Base-by-base conservation (phyloP, 2,888 invertebrate species). In the Pristionchus exspectatus region DNA sequence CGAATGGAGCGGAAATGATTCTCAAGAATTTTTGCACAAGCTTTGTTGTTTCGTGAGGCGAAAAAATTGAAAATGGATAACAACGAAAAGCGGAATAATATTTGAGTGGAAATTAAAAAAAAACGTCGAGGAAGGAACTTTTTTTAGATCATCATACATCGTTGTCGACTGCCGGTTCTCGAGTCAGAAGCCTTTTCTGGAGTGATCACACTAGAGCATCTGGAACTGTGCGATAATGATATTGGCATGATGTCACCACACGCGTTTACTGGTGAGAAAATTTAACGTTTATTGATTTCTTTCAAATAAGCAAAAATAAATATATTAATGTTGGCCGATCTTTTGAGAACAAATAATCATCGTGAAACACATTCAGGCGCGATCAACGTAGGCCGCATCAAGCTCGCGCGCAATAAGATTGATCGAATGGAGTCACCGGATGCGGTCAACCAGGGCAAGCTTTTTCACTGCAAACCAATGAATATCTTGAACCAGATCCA, bases 91-190 rank as follows among this genome's bases (percentile, higher is more conserved):
- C 44, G 44, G 44, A 50, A 50, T 10, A 50, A 50, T 50, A 50
- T 50, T 50, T 12, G 44, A 38, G 3, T 50, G 59, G 59, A 59
- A 59, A n/a, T n/a, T 14, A 59, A 59, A 7, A 50, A 44, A 44
- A 44, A n/a, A n/a, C n/a, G n/a, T 44, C 44, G 44, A 44, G n/a
- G n/a, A 44, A 5, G 9, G 3, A 44, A 5, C 9, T 5, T 44
- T 44, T 91, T 91, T 27, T 91, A 93, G 93, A 74, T 93, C 24
- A 89, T 93, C 56, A 90, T 93, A 56, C 92, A 93, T 72, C 90
- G 92, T 54, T 90, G 63, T 38, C 88, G 89, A 1, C 85, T 93
- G 7, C 87, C 90, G 0, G 89, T 90, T 1, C 91, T 93, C 5
- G 91, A 91, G 4, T 91, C 92, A 4, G 93, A 92, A 72, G 91